These are phyloP conservation scores for Diphyllodes magnificus DNA, from an alignment of 2,113 vertebrate species.

Conservation along the genomic window DNA sequence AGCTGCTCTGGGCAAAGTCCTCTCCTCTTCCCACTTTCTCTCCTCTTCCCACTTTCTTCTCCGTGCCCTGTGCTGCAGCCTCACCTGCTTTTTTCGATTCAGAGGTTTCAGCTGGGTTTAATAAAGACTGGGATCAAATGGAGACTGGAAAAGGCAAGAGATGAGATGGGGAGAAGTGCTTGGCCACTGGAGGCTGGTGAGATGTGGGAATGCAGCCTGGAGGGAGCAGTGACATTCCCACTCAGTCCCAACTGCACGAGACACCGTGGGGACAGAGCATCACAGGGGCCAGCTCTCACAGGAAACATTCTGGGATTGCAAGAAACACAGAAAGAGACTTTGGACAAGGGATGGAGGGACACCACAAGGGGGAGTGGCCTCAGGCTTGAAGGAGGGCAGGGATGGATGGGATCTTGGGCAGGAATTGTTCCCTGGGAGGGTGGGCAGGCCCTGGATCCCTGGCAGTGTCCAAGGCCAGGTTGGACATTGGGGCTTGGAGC, in stretches of 20 bases:
- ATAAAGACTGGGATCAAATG: background rate
- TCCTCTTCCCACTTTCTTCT: background rate
- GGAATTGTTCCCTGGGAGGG: background rate
- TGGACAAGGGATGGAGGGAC: too few species aligned
- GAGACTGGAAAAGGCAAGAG: background rate
- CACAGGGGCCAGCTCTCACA: background rate
- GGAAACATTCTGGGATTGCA: background rate
- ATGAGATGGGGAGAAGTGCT: background rate
- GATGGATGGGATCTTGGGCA: accelerated
- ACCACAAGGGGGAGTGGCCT: background rate
- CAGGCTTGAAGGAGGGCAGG: background rate
- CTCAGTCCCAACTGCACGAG: background rate
- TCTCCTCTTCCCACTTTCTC: background rate
- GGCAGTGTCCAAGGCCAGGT: background rate
- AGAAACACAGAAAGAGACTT: background rate
- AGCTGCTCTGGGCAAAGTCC: background rate
- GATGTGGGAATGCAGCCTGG: background rate
- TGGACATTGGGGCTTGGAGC: background rate
- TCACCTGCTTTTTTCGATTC: background rate
- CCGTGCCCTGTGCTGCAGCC: background rate
- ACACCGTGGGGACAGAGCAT: background rate
- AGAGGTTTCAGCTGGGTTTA: background rate
- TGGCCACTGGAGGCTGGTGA: background rate
- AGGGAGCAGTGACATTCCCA: background rate
- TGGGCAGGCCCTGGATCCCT: background rate